Evolutionary conservation across 2,797 vertebrate species (phyloP), one percentile per base, ranked within the genome.

Genomic region (Momotus momota): DNA sequence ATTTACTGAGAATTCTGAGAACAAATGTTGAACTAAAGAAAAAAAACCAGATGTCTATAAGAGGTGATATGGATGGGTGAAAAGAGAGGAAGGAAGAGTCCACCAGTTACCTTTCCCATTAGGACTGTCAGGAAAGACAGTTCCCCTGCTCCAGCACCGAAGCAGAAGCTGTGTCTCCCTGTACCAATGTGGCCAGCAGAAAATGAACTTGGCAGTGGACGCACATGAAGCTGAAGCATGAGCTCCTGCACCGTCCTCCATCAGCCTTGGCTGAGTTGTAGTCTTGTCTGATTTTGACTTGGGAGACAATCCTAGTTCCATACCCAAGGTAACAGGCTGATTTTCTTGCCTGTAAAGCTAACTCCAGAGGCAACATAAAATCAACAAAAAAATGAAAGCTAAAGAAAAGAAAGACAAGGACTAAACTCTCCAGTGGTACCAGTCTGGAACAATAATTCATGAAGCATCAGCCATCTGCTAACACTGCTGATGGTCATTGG

Each of bases 1-100:
- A 52, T 61, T 62, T 93, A 86, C 72, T 51, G 40, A 54, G 72
- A 93, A 83, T 74, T 57, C 35, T 90, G 27, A 88, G 75, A 94
- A 83, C 3, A 83, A 8, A 20, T 22, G 11, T 58, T 51, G 69
- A 93, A 86, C 9, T 35, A 26, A 81, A 81, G 12, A 35, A 78
- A 83, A 74, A 74, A 78, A 73, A 73, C 29, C 2, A 18, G 7
- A 6, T 43, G 12, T 8, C 31, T 74, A 14, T 5, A 66, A 82
- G 27, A 66, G 15, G 5, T 52, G n/a, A 12, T 62, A 31, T 8
- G 14, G 6, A 25, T 27, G 38, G 19, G 35, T 33, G 5, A 26
- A 72, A 90, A 57, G 20, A 77, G 20, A 35, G 15, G 9, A 27
- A 90, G 20, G 11, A 75, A 7, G 23, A 62, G 12, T 70, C 25